Conservation (phyloP, 2,113 vertebrate species). For the Lathamus discolor region DNA sequence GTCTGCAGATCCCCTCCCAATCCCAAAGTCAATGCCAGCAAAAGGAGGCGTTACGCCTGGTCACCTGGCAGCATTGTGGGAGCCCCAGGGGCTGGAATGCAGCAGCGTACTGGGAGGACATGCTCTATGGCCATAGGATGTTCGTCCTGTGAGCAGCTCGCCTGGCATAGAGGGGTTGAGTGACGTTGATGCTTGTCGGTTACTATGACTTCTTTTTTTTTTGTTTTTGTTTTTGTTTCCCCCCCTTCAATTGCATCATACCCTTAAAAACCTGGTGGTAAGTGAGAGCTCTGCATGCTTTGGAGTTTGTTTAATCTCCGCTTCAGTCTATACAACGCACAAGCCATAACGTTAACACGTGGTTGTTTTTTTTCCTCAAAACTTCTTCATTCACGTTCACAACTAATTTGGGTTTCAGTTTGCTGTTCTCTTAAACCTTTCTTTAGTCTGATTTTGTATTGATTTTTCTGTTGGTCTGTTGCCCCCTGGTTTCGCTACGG, state of each 20-base stretch:
- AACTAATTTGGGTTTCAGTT: conserved; percentile 84
- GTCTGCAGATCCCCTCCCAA: neutral
- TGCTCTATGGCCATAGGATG: neutral
- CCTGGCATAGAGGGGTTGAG: conserved; percentile 67
- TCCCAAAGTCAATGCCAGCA: neutral
- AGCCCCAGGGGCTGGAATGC: neutral
- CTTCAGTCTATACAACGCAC: conserved; percentile 86
- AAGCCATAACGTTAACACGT: conserved; percentile 81
- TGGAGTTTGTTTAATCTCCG: conserved; percentile 88
- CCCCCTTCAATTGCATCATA: conserved; percentile 91
- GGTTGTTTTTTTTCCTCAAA: conserved; percentile 55
- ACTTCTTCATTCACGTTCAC: conserved; percentile 82
- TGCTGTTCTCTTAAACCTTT: conserved; percentile 77
- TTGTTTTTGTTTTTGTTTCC: conserved; percentile 70
- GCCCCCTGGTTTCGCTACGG: conserved; percentile 55
- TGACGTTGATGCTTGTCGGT: conserved; percentile 83
- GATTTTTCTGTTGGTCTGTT: conserved; percentile 74
- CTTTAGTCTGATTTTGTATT: conserved; percentile 73
- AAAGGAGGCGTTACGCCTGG: neutral
- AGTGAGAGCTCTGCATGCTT: conserved; percentile 96
- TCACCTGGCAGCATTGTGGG: neutral
- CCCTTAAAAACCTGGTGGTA: conserved; percentile 94
- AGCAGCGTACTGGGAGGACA: neutral
- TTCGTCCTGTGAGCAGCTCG: neutral
- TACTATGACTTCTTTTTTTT: conserved; percentile 89